Evolutionary conservation across 2,888 invertebrate genomes (phyloP).

Genomic region (Thereva nobilitata): DNA sequence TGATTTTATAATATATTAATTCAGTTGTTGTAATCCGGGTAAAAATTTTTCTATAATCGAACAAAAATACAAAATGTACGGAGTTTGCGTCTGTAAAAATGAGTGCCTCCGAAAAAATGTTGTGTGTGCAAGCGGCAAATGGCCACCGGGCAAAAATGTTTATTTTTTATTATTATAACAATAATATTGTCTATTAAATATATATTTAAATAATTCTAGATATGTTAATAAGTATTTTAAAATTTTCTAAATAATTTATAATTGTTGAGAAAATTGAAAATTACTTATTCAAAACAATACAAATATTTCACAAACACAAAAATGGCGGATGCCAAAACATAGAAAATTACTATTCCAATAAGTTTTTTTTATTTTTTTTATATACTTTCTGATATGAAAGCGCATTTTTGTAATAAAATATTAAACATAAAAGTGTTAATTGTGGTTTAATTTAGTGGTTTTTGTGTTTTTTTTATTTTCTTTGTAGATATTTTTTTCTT

Average conservation of each 20-base stretch:
- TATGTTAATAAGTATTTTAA: conserved; percentile 11
- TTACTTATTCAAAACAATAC: conserved; percentile 3
- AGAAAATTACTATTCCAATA: conserved; percentile 17
- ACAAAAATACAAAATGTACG: conserved; percentile 24
- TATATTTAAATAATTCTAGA: background rate
- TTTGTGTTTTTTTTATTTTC: too few species aligned
- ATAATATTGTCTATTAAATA: background rate
- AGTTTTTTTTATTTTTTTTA: too few species aligned
- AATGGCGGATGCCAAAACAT: conserved; percentile 40
- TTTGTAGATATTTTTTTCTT: too few species aligned
- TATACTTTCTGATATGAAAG: too few species aligned
- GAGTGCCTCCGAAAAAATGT: conserved; percentile 29
- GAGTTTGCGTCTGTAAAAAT: conserved; percentile 37
- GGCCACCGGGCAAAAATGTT: conserved; percentile 37
- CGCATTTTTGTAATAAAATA: too few species aligned
- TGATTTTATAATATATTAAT: conserved; percentile 15
- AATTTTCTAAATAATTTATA: background rate
- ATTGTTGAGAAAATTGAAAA: conserved; percentile 1
- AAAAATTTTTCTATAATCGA: conserved; percentile 17
- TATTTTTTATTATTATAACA: background rate
- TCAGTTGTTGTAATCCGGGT: conserved; percentile 4
- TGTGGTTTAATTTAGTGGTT: too few species aligned
- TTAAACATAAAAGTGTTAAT: too few species aligned
- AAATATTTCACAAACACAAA: conserved; percentile 42
- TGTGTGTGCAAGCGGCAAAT: conserved; percentile 42